A percentile compares a stretch with the other conserved stretches of the same genome.
Evolutionary conservation across 2,888 invertebrate genomes (phyloP).

Genomic region (Octonoba sinensis): DNA sequence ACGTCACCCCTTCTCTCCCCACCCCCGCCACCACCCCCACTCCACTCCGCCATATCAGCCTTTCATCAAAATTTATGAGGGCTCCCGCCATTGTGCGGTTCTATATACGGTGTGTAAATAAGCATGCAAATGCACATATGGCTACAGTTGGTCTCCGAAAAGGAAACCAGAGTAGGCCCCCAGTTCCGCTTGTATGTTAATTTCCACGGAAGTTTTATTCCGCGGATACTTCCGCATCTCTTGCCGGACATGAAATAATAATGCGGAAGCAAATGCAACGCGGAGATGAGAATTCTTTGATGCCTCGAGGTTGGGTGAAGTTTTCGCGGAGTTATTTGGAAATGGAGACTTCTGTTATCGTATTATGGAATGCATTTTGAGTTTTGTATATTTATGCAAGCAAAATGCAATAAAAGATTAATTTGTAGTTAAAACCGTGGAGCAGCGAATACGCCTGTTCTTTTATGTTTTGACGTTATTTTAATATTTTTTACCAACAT

Average conservation of each 20-base stretch:
- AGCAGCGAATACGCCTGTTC: too few species aligned
- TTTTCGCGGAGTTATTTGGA: too few species aligned
- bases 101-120: conserved; percentile 61
- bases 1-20: conserved; percentile 4
- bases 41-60: conserved; percentile 42
- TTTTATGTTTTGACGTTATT: too few species aligned
- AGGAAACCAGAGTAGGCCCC: conserved; percentile 27
- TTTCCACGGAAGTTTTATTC: conserved; percentile 31
- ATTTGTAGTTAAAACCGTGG: too few species aligned
- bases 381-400: too few species aligned
- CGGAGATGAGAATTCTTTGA: too few species aligned
- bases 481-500: too few species aligned
- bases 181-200: conserved; percentile 46
- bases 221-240: conserved; percentile 51
- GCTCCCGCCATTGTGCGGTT: conserved; percentile 40
- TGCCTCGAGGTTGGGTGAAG: too few species aligned
- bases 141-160: conserved; percentile 49
- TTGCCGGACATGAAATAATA: conserved; percentile 39
- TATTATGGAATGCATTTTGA: too few species aligned
- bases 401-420: too few species aligned
- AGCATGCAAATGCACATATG: conserved; percentile 64
- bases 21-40: not conserved
- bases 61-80: conserved; percentile 65
- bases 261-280: conserved; percentile 4
- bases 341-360: too few species aligned